Evolutionary conservation across 2,113 vertebrate species (phyloP).

Genomic region (Plecturocebus donacophilus): DNA sequence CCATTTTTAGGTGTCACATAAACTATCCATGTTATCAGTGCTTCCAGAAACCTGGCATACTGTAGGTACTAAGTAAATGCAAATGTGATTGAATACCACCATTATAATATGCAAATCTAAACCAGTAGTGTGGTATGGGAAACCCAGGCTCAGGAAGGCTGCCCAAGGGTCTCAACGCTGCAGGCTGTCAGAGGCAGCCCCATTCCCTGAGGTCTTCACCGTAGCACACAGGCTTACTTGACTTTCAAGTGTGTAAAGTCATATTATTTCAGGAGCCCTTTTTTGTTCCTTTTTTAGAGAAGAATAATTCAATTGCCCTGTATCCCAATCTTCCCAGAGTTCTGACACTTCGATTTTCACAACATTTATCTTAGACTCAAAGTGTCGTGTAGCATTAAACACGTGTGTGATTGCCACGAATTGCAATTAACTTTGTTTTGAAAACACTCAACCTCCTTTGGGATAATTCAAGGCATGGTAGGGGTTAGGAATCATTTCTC

Average conservation of each 20-base stretch:
- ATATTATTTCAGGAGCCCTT: accelerated
- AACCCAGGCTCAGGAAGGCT: accelerated
- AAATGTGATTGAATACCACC: accelerated
- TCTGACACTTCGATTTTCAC: not conserved
- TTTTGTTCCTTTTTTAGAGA: not conserved
- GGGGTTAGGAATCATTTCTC: not conserved
- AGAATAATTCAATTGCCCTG: not conserved
- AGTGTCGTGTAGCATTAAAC: not conserved
- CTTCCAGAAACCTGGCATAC: not conserved
- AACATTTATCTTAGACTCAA: not conserved
- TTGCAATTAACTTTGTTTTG: constrained; percentile 63
- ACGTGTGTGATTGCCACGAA: not conserved
- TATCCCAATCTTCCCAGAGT: not conserved
- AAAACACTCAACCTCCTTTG: constrained; percentile 43
- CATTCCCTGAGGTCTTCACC: accelerated
- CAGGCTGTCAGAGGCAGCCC: not conserved
- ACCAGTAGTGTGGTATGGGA: accelerated
- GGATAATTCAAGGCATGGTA: not conserved
- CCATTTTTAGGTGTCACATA: accelerated
- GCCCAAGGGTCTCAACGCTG: accelerated
- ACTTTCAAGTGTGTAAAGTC: not conserved
- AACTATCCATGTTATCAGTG: accelerated
- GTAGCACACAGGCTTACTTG: accelerated
- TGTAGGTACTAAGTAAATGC: accelerated
- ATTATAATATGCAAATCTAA: accelerated